These are phyloP conservation scores for Odocoileus virginianus DNA, from an alignment of 2,113 vertebrate genomes.

Conservation along the genomic window DNA sequence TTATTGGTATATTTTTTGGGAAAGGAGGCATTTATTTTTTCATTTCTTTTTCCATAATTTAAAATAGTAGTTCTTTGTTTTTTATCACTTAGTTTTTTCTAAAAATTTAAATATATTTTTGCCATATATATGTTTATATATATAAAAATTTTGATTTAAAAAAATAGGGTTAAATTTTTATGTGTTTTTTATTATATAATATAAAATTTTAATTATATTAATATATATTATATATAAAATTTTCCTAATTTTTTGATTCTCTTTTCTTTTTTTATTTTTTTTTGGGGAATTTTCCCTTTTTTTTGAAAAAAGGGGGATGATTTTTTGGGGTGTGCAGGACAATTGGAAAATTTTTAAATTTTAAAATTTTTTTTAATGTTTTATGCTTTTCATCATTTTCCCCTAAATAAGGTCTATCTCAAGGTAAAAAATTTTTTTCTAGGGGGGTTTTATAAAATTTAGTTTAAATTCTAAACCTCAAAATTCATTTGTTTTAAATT, in stretches of 20 bases:
- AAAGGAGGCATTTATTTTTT: background rate
- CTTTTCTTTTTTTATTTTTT: no score
- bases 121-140: background rate
- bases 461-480: no score
- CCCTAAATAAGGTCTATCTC: no score
- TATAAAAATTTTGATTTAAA: background rate
- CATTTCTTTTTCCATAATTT: background rate
- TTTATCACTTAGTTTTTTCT: background rate
- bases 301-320: no score
- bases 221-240: background rate
- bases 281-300: no score
- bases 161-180: background rate
- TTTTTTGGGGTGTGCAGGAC: no score
- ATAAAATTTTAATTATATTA: no score
- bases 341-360: no score
- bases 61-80: background rate
- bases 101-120: background rate
- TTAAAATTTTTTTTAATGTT: no score
- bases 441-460: no score
- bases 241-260: background rate
- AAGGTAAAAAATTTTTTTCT: background rate
- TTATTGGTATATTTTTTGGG: background rate
- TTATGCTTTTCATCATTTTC: no score
- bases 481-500: background rate
- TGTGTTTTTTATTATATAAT: no score